Evolutionary conservation across 2,888 invertebrate genomes (phyloP), one percentile per base, ranked within the genome.

Genomic region (Noctua pronuba): DNA sequence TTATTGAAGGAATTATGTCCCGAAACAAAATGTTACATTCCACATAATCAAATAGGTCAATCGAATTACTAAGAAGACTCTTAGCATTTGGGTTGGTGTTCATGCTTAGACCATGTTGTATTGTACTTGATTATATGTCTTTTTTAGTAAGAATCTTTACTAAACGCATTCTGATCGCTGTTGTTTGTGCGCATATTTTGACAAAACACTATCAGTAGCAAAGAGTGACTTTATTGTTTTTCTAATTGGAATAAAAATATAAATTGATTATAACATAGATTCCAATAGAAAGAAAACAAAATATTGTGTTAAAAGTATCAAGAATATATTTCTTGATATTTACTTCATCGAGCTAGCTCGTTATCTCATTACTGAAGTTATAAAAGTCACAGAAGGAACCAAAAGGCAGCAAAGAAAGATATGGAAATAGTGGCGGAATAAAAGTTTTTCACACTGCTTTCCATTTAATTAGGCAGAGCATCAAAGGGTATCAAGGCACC

Each of bases 401-500:
- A 69, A 55, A 62, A 55, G 5, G 38, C 69, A 10, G 18, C 65
- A 52, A 64, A 49, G 70, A 28, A 66, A 49, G 11, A 52, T 52
- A 58, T 65, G 49, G 31, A 66, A 70, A 70, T 66, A 80, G 66
- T 60, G 21, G 2, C 49, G 16, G 28, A 58, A 24, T 58, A 52
- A 41, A 80, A 65, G 46, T 31, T 52, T 49, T 60, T 65, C 65
- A 66, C 44, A 52, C 75, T 16, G 44, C 60, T 21, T 58, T 70
- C 35, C 18, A 7, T 70, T 62, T 79, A 76, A 80, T 76, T 82
- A 80, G 52, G 44, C 5, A n/a, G 11, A 35, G n/a, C 44, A 71
- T 71, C 82, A 82, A 82, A 75, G 70, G 7, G n/a, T 46, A n/a
- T 38, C 16, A 52, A 60, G 16, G 46, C 62, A 18, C 44, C 28